Conservation (phyloP, 2,888 invertebrate genomes). For the Sylvicola cinctus region DNA sequence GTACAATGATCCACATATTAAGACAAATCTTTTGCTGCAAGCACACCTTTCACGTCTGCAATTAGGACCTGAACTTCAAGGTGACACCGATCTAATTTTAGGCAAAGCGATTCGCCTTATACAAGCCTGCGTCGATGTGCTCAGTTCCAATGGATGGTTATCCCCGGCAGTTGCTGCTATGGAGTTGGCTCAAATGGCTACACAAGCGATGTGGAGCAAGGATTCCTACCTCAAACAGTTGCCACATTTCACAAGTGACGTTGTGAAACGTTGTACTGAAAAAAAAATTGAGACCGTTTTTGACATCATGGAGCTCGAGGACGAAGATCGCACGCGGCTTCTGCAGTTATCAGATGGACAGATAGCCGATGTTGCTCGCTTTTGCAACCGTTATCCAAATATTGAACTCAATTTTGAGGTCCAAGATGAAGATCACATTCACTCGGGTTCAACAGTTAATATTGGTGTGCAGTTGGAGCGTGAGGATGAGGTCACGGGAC, state of each 20-base stretch:
- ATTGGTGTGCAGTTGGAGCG: slow-evolving; percentile 83
- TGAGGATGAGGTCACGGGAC: slow-evolving; percentile 91
- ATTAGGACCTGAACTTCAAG: slow-evolving; percentile 87
- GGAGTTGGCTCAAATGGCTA: slow-evolving; percentile 99
- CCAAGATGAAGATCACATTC: slow-evolving; percentile 52
- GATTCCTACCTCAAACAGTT: slow-evolving; percentile 93
- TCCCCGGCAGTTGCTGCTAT: slow-evolving; percentile 97
- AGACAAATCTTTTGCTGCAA: slow-evolving; percentile 86
- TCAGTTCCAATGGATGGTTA: slow-evolving; percentile 93
- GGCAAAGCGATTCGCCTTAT: slow-evolving; percentile 64
- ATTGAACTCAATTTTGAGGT: slow-evolving; percentile 91
- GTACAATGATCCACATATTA: slow-evolving; percentile 92
- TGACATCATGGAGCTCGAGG: slow-evolving; percentile 63
- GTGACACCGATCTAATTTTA: slow-evolving; percentile 82
- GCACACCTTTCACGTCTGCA: slow-evolving; percentile 90
- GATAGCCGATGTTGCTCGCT: slow-evolving; percentile 95
- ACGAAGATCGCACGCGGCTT: slow-evolving; percentile 61
- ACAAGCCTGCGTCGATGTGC: slow-evolving; percentile 91
- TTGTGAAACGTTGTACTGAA: slow-evolving; percentile 77
- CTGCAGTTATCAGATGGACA: slow-evolving; percentile 63
- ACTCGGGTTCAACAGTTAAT: slow-evolving; percentile 69
- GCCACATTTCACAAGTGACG: slow-evolving; percentile 80
- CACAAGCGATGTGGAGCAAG: slow-evolving; percentile 99
- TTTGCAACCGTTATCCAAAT: slow-evolving; percentile 98
- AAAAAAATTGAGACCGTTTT: slow-evolving; percentile 51